phyloP scores from a whole-genome alignment of 2,888 invertebrate species.

The Pachymerium ferrugineum region DNA sequence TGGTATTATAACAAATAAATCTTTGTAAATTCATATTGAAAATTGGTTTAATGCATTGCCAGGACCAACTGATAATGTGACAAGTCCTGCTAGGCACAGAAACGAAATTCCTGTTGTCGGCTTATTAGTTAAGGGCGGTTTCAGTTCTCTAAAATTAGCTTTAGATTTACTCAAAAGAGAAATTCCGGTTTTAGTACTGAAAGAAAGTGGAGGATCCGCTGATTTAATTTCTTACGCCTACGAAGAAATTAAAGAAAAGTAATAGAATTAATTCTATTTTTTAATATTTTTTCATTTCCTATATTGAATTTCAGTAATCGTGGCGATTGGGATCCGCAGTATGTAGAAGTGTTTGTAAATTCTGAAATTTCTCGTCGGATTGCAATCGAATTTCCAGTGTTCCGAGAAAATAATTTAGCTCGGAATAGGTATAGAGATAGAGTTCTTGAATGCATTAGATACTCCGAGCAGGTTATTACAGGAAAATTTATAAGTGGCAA shows the following conservation, averaged over 20 bases:
- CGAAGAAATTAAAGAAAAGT: slow-evolving; percentile 45
- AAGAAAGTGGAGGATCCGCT: slow-evolving; percentile 47
- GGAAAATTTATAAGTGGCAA: too few relatives aligned
- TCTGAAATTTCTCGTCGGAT: slow-evolving; percentile 47
- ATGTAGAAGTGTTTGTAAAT: slow-evolving; percentile 45
- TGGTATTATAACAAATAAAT: too few relatives aligned
- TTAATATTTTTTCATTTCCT: background rate
- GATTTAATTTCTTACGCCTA: slow-evolving; percentile 47
- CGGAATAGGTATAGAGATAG: slow-evolving; percentile 46
- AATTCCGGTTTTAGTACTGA: slow-evolving; percentile 47
- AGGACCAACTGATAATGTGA: slow-evolving; percentile 18
- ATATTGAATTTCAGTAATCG: slow-evolving; percentile 34
- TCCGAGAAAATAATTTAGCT: slow-evolving; percentile 45
- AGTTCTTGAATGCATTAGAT: slow-evolving; percentile 45
- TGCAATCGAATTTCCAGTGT: slow-evolving; percentile 43
- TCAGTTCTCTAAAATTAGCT: slow-evolving; percentile 44
- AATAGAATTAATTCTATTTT: background rate
- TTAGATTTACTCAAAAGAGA: slow-evolving; percentile 45
- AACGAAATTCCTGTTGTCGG: slow-evolving; percentile 45
- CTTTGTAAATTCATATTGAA: too few relatives aligned
- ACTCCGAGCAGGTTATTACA: slow-evolving; percentile 44
- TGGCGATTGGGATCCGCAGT: slow-evolving; percentile 42
- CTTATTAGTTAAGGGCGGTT: slow-evolving; percentile 47
- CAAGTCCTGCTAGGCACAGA: background rate
- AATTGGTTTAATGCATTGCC: background rate